phyloP scores from a whole-genome alignment of 2,113 vertebrate species.

The Eublepharis macularius region DNA sequence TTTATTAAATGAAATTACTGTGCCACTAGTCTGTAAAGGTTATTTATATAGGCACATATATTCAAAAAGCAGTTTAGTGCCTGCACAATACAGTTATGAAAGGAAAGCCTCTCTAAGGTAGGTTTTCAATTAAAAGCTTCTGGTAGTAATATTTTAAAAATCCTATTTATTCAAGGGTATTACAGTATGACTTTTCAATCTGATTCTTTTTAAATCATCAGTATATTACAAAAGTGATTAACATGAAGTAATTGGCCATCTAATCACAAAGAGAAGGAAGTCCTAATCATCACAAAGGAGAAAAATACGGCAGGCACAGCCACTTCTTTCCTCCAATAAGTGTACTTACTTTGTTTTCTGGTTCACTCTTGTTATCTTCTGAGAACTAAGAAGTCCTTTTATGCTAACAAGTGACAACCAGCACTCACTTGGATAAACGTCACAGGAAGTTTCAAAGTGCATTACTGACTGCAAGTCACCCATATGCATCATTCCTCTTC shows the following conservation, averaged over 20 bases:
- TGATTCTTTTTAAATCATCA: neutral
- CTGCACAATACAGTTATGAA: neutral
- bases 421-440: conserved; percentile 61
- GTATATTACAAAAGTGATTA: neutral
- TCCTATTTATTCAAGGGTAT: neutral
- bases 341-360: conserved; percentile 8
- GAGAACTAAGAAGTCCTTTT: conserved; percentile 48
- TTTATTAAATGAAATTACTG: neutral
- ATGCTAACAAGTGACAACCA: conserved; percentile 51
- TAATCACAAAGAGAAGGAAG: neutral
- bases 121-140: neutral
- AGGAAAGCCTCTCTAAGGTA: neutral
- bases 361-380: conserved; percentile 45
- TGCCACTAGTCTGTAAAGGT: neutral
- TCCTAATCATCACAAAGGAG: conserved; percentile 28
- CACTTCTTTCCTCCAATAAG: conserved; percentile 36
- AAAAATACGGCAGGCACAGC: neutral
- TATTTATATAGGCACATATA: neutral
- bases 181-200: neutral
- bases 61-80: neutral
- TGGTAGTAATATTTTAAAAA: neutral
- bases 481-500: conserved; percentile 31
- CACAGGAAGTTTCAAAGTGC: conserved; percentile 51
- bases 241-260: conserved; percentile 15
- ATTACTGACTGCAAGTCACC: conserved; percentile 44